Evolutionary conservation across 1,140 invertebrate genomes (phyloP).

Genomic region (Plutomurus gul): DNA sequence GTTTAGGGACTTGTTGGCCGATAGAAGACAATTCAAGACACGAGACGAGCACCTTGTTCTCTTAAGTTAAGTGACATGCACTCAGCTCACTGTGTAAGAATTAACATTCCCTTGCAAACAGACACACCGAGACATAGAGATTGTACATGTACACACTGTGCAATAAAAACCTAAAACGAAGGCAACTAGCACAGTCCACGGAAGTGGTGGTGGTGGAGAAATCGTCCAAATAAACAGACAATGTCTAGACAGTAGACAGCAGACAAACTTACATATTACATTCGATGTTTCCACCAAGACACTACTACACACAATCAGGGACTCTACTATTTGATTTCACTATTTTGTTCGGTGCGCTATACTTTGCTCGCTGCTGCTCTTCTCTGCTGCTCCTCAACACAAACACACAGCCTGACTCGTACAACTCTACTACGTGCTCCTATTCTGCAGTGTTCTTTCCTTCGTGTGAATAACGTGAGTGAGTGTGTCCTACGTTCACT

Average conservation of each 20-base stretch:
- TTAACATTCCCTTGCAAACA: no score
- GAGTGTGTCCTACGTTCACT: neutral
- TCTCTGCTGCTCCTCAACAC: neutral
- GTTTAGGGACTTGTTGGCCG: no score
- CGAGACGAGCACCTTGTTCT: no score
- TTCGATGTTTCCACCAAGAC: neutral
- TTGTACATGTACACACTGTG: no score
- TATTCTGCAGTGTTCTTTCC: no score
- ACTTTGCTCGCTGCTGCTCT: neutral
- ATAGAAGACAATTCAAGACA: no score
- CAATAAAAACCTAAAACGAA: no score
- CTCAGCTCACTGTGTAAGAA: no score
- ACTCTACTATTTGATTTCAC: neutral
- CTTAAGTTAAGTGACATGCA: no score
- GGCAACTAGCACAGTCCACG: neutral
- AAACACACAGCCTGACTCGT: no score
- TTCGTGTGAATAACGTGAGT: constrained; percentile 12
- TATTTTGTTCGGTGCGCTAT: neutral
- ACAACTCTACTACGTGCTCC: neutral
- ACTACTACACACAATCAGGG: neutral
- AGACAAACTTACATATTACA: constrained; percentile 26
- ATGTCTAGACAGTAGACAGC: constrained; percentile 42
- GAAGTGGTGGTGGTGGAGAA: constrained; percentile 34
- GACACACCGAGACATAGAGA: no score
- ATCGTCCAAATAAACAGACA: constrained; percentile 41